These are phyloP conservation scores for Illadopsis cleaveri DNA, from an alignment of 2,113 vertebrate species.

Conservation along the genomic window DNA sequence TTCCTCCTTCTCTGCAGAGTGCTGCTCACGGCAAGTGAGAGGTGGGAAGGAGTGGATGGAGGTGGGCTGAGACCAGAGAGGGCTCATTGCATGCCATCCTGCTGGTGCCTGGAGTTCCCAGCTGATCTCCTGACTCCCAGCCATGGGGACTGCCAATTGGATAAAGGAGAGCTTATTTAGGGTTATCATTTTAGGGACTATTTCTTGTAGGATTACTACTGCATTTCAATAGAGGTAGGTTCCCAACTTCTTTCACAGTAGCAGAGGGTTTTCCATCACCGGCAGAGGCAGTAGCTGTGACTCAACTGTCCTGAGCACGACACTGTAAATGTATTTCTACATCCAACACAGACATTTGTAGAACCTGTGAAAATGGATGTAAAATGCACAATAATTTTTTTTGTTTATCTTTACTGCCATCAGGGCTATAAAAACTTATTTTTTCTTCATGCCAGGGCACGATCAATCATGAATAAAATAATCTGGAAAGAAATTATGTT, in stretches of 20 bases:
- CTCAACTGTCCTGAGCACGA: accelerated
- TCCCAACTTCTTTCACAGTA: not conserved
- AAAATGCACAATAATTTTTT: not conserved
- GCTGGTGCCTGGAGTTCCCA: not conserved
- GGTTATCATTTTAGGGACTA: not conserved
- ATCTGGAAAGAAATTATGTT: slow-evolving; percentile 20
- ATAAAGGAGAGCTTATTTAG: not conserved
- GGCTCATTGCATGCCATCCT: accelerated
- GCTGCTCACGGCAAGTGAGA: not conserved
- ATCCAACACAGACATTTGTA: not conserved
- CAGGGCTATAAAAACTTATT: slow-evolving; percentile 26
- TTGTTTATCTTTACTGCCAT: slow-evolving; percentile 5
- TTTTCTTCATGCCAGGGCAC: not conserved
- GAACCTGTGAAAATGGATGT: slow-evolving; percentile 19
- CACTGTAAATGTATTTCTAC: not conserved
- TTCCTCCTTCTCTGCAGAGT: not conserved
- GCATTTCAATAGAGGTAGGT: not conserved
- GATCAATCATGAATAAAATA: not conserved
- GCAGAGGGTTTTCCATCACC: not conserved
- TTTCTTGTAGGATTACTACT: not conserved
- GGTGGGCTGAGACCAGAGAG: not conserved
- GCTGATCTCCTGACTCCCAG: not conserved
- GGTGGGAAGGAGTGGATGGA: not conserved
- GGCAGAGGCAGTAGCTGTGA: not conserved
- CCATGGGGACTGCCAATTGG: not conserved